Percentiles rank a stretch among this genome's conserved stretches.
phyloP scores from a whole-genome alignment of 2,888 invertebrate species.

The Chaetogeoica ovagalla region DNA sequence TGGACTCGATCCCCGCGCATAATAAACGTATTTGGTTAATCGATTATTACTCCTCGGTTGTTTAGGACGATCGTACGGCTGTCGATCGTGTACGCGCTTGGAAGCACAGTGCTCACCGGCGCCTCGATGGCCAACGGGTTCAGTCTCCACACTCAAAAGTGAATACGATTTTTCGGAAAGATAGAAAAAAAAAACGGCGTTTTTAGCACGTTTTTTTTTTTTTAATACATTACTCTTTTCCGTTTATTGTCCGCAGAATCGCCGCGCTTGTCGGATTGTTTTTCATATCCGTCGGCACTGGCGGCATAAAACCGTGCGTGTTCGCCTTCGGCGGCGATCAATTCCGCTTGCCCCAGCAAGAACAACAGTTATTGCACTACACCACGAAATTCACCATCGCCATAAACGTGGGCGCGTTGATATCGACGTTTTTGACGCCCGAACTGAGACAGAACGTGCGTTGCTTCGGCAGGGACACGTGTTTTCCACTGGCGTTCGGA shows the following conservation, averaged over 20 bases:
- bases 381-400: slow-evolving; percentile 77
- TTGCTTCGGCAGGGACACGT: slow-evolving; percentile 70
- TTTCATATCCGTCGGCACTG: slow-evolving; percentile 58
- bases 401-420: slow-evolving; percentile 68
- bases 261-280: slow-evolving; percentile 32
- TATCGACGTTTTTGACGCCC: slow-evolving; percentile 76
- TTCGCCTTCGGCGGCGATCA: slow-evolving; percentile 86
- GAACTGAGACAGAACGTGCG: slow-evolving; percentile 68
- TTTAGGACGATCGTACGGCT: slow-evolving; percentile 81
- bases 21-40: no score
- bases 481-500: slow-evolving; percentile 75
- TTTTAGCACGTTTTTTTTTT: no score
- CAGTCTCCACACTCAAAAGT: slow-evolving; percentile 22
- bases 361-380: slow-evolving; percentile 68
- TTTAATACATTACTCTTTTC: neutral
- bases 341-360: slow-evolving; percentile 68
- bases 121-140: slow-evolving; percentile 53
- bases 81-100: slow-evolving; percentile 70
- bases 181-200: neutral
- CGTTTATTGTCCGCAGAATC: neutral
- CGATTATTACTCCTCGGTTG: no score
- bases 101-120: slow-evolving; percentile 56
- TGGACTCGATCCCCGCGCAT: no score
- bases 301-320: slow-evolving; percentile 85
- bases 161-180: neutral